These are phyloP conservation scores for Lasioglossum morio DNA, from an alignment of 2,888 invertebrate genomes.

Conservation along the genomic window DNA sequence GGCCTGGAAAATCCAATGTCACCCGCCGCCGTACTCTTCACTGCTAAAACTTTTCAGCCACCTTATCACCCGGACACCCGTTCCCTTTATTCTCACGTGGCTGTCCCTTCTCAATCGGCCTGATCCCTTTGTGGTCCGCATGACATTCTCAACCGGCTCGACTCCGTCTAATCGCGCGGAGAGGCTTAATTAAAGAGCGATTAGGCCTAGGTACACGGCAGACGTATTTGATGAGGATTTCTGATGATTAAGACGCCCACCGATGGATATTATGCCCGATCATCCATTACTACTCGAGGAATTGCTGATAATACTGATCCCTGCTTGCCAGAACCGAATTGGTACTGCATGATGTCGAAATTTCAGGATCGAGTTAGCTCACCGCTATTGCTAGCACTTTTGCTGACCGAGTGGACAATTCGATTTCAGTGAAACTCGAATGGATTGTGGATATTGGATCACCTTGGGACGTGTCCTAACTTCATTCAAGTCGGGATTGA, in stretches of 20 bases:
- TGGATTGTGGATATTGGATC: background rate
- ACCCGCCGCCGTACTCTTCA: constrained; percentile 10
- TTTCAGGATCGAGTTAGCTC: background rate
- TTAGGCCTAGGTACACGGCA: background rate
- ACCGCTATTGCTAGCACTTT: background rate
- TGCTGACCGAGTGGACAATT: background rate
- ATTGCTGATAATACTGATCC: background rate
- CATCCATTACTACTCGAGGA: background rate
- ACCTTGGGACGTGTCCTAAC: background rate
- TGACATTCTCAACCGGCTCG: background rate
- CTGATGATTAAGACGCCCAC: background rate
- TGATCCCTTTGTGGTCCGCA: background rate
- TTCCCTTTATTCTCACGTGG: background rate
- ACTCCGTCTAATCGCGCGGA: background rate
- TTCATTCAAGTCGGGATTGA: background rate
- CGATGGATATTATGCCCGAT: background rate
- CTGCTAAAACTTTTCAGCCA: background rate
- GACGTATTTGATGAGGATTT: constrained; percentile 8
- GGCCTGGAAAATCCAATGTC: constrained; percentile 74
- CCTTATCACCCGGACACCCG: background rate
- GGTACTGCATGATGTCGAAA: background rate
- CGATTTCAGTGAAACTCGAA: background rate
- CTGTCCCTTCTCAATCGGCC: background rate
- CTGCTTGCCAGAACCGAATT: background rate
- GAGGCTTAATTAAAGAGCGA: background rate